These are phyloP conservation scores for Hemicordylus capensis DNA, from an alignment of 2,113 vertebrate genomes.

Conservation along the genomic window DNA sequence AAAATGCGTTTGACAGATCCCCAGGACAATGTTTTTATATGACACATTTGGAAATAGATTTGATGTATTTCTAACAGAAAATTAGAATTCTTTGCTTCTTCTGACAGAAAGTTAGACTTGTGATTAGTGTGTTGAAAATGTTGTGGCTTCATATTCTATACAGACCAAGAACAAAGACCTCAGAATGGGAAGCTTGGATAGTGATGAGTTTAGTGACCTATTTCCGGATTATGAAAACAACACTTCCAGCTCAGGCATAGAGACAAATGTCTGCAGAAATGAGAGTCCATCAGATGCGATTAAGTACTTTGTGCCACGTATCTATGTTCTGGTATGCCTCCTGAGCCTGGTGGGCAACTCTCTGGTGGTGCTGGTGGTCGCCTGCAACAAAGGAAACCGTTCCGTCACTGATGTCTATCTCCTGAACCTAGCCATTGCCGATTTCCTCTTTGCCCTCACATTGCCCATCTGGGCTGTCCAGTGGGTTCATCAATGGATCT, in stretches of 20 bases:
- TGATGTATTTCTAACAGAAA: background rate
- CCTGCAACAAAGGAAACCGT: slow-evolving; percentile 65
- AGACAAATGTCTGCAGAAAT: slow-evolving; percentile 46
- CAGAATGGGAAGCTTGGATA: background rate
- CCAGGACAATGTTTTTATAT: background rate
- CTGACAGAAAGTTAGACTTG: too few relatives aligned
- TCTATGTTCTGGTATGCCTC: slow-evolving; percentile 80
- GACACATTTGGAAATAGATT: background rate
- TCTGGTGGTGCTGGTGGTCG: slow-evolving; percentile 84
- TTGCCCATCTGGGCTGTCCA: slow-evolving; percentile 84
- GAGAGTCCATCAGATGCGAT: slow-evolving; percentile 29
- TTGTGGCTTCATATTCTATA: background rate
- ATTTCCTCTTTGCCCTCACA: slow-evolving; percentile 85
- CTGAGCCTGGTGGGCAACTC: slow-evolving; percentile 86
- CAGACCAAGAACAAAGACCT: background rate
- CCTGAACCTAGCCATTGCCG: too few relatives aligned
- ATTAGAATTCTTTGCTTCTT: too few relatives aligned
- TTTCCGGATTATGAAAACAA: slow-evolving; percentile 54
- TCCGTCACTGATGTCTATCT: slow-evolving; percentile 87
- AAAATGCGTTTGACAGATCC: background rate
- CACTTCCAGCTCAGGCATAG: slow-evolving; percentile 2
- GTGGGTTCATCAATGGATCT: slow-evolving; percentile 78
- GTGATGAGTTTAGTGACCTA: background rate
- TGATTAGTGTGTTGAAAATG: background rate
- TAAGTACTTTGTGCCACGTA: slow-evolving; percentile 60